These are phyloP conservation scores for Atrichornis clamosus DNA, from an alignment of 2,113 vertebrate genomes.

Conservation along the genomic window DNA sequence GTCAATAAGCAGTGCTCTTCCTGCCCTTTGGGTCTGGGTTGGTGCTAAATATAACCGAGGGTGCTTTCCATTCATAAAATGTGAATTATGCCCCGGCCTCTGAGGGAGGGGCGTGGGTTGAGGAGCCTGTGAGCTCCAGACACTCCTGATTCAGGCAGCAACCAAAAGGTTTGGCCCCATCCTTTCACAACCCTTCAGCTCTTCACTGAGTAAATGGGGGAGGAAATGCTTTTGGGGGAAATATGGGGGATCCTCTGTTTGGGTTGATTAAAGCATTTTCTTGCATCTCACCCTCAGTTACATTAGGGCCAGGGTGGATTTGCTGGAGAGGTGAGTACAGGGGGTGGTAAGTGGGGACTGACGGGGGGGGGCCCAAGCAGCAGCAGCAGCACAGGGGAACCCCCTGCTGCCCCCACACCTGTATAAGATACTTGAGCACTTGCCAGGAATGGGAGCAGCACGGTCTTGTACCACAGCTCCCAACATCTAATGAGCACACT, in stretches of 20 bases:
- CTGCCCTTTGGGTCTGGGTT: background rate
- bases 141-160: background rate
- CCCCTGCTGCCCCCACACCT: background rate
- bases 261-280: background rate
- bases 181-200: background rate
- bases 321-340: background rate
- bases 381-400: background rate
- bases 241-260: background rate
- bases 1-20: background rate
- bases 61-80: slow-evolving; percentile 43
- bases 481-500: background rate
- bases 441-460: background rate
- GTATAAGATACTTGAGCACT: accelerated
- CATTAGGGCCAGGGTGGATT: accelerated
- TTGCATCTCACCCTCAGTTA: background rate
- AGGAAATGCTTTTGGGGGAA: background rate
- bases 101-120: background rate
- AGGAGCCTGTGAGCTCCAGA: background rate
- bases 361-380: background rate
- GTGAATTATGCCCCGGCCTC: background rate
- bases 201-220: background rate
- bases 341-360: background rate
- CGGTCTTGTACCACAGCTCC: background rate
- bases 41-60: slow-evolving; percentile 11
- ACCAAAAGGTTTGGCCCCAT: background rate